Percentiles rank a stretch among this genome's conserved stretches.
Conservation (phyloP, 2,888 invertebrate species). For the Meliscaeva auricollis region DNA sequence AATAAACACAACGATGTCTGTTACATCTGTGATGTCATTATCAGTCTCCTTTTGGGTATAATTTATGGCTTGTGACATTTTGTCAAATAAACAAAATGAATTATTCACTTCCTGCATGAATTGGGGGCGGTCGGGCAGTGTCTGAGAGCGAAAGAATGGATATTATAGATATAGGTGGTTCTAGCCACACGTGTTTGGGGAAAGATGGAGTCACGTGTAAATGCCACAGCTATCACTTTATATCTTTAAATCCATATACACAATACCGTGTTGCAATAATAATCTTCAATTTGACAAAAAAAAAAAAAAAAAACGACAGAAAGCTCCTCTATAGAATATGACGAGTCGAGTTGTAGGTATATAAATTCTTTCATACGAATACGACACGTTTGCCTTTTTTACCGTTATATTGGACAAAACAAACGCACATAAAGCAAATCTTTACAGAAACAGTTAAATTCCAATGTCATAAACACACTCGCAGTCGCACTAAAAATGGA, state of each 20-base stretch:
- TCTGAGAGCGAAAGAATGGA: neutral
- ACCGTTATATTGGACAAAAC: conserved; percentile 4
- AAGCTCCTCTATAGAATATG: neutral
- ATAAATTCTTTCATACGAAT: too few relatives aligned
- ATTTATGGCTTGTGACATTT: conserved; percentile 72
- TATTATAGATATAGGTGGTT: neutral
- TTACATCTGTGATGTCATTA: conserved; percentile 74
- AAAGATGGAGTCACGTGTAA: conserved; percentile 52
- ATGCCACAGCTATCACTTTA: conserved; percentile 32
- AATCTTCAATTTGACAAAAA: conserved; percentile 28
- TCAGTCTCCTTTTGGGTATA: conserved; percentile 70
- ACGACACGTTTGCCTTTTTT: conserved; percentile 5
- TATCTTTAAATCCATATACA: conserved; percentile 13
- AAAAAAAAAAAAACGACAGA: neutral
- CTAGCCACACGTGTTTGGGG: neutral
- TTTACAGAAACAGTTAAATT: conserved; percentile 70
- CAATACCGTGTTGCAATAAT: conserved; percentile 45
- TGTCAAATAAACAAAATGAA: conserved; percentile 72
- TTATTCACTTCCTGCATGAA: conserved; percentile 22
- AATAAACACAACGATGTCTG: conserved; percentile 44
- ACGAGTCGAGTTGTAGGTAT: too few relatives aligned
- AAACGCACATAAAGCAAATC: conserved; percentile 29
- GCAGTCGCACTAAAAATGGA: conserved; percentile 58
- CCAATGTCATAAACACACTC: conserved; percentile 72
- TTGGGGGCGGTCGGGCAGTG: neutral